These are phyloP conservation scores for Forbesichthys agassizii DNA, from an alignment of 2,113 vertebrate species.

Conservation along the genomic window DNA sequence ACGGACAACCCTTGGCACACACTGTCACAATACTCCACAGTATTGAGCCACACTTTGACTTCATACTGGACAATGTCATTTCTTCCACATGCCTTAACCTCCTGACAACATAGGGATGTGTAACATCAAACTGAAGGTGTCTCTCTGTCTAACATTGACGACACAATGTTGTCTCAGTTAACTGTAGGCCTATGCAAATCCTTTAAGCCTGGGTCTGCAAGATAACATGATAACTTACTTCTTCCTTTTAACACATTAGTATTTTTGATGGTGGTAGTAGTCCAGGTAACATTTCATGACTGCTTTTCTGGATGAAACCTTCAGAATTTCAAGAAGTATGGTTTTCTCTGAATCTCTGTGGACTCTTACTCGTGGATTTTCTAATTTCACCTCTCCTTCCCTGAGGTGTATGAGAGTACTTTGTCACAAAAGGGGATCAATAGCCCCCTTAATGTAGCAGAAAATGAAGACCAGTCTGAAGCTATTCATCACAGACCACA, in stretches of 20 bases:
- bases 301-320: neutral
- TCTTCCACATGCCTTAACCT: neutral
- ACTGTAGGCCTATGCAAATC: too few species aligned
- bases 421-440: conserved; percentile 51
- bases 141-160: too few species aligned
- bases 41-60: neutral
- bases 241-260: too few species aligned
- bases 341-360: neutral
- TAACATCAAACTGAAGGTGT: too few species aligned
- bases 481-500: conserved; percentile 50
- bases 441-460: conserved; percentile 65
- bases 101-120: too few species aligned
- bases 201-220: too few species aligned
- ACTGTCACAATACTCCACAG: neutral
- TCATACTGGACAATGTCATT: neutral
- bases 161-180: too few species aligned
- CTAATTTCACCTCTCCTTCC: conserved; percentile 25
- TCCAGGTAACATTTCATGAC: too few species aligned
- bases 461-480: conserved; percentile 60
- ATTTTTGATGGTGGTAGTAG: too few species aligned
- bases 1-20: neutral
- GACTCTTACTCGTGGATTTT: neutral
- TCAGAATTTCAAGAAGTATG: neutral
- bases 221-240: too few species aligned
- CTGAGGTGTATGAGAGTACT: conserved; percentile 30